Evolutionary conservation across 2,113 vertebrate species (phyloP).

Genomic region (Panthera leo): DNA sequence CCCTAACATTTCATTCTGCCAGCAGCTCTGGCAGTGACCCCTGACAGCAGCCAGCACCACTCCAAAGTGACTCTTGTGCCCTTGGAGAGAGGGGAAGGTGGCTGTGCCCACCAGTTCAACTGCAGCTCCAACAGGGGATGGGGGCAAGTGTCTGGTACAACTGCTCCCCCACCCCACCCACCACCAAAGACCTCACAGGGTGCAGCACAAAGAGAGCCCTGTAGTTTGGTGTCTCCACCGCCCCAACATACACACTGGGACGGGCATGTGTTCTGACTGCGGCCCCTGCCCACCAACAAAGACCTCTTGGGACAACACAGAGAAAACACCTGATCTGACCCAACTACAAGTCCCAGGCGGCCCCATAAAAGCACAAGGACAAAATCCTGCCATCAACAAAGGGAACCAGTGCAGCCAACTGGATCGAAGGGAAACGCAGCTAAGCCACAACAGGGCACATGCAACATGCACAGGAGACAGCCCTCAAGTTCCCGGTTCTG

Average conservation of each 20-base stretch:
- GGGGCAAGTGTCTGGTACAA: background rate
- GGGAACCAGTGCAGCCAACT: background rate
- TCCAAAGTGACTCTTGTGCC: background rate
- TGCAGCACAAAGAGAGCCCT: background rate
- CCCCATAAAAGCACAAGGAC: background rate
- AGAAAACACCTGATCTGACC: background rate
- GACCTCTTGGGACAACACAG: background rate
- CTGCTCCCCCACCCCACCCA: background rate
- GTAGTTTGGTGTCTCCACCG: background rate
- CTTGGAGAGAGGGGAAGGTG: background rate
- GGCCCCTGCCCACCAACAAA: background rate
- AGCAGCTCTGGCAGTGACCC: background rate
- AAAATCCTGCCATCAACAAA: background rate
- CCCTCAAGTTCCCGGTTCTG: background rate
- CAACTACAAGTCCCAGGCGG: background rate
- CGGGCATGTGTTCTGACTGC: background rate
- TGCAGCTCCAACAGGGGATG: background rate
- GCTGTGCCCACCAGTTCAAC: background rate
- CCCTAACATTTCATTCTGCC: background rate
- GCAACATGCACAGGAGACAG: background rate
- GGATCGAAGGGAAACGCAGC: background rate
- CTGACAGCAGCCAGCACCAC: background rate
- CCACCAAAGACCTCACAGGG: background rate
- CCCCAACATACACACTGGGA: background rate
- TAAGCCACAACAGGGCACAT: background rate